phyloP scores from a whole-genome alignment of 2,113 vertebrate species.

The Zapus hudsonius region DNA sequence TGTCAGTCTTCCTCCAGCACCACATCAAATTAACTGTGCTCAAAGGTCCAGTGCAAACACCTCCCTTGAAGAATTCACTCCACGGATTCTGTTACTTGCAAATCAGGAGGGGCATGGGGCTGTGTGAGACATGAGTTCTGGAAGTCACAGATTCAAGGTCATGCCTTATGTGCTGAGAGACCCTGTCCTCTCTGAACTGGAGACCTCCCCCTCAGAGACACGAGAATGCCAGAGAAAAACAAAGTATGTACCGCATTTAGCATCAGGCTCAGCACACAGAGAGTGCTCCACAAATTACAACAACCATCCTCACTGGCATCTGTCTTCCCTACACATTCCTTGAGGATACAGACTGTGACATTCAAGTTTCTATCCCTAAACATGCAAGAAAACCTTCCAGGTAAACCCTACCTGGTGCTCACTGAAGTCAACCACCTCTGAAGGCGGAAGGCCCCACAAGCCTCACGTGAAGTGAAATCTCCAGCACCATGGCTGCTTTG shows the following conservation, averaged over 20 bases:
- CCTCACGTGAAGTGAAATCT: not conserved
- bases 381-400: not conserved
- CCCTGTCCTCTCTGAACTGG: not conserved
- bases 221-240: not conserved
- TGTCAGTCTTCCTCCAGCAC: not conserved
- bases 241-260: accelerated
- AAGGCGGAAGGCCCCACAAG: not conserved
- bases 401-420: not conserved
- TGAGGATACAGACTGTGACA: not conserved
- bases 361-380: no score
- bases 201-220: not conserved
- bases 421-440: accelerated
- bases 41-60: not conserved
- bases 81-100: accelerated
- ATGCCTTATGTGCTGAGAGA: not conserved
- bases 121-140: accelerated
- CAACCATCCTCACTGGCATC: accelerated
- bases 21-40: not conserved
- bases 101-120: not conserved
- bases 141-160: not conserved
- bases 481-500: accelerated
- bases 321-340: not conserved
- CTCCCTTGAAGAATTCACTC: not conserved
- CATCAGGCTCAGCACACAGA: accelerated
- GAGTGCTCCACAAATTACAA: not conserved